phyloP scores from a whole-genome alignment of 2,113 vertebrate species.

The Ursus arctos region DNA sequence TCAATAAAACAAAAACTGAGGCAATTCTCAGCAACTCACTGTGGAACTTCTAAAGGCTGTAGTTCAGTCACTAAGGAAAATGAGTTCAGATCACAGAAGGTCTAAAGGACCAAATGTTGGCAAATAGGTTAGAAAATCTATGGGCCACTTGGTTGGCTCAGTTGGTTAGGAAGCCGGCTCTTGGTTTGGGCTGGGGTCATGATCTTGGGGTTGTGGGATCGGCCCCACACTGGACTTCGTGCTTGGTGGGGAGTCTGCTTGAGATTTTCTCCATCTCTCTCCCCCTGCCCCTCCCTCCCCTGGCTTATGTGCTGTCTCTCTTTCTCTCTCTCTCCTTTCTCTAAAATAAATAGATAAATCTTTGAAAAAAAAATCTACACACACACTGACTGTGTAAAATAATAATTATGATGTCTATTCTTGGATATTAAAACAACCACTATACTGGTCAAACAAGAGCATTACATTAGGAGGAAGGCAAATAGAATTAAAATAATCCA shows the following conservation, averaged over 20 bases:
- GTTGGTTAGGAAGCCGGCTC: not conserved
- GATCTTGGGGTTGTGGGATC: not conserved
- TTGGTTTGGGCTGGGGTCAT: not conserved
- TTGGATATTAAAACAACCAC: not conserved
- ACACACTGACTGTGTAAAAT: not conserved
- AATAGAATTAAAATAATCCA: not conserved
- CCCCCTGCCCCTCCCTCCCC: not conserved
- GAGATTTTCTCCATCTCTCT: not conserved
- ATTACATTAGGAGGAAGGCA: not conserved
- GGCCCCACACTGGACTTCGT: not conserved
- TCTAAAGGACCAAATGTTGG: constrained; percentile 9
- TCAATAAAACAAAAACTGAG: not conserved
- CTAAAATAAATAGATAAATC: not conserved
- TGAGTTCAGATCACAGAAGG: not conserved
- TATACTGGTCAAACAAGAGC: not conserved
- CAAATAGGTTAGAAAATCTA: not conserved
- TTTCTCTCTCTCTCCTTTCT: not conserved
- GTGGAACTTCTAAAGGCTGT: not conserved
- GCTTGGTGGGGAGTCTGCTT: not conserved
- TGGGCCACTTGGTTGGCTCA: not conserved
- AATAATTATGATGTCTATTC: not conserved
- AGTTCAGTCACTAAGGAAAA: not conserved
- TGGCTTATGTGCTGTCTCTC: not conserved
- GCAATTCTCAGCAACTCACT: not conserved
- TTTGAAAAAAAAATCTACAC: not conserved